Conservation (phyloP, 2,888 invertebrate genomes). For the Ochropleura plecta region DNA sequence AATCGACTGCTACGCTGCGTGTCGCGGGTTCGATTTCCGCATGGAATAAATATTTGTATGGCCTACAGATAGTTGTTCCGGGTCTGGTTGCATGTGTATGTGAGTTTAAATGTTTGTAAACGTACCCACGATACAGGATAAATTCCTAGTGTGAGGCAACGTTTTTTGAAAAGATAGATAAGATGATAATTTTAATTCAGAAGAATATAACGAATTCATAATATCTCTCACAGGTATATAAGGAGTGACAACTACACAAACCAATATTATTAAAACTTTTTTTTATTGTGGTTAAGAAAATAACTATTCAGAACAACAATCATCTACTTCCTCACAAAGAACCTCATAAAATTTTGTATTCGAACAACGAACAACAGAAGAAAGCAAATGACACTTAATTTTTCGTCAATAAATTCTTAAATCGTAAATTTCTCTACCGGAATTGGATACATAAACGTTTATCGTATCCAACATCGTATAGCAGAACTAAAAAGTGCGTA, state of each 20-base stretch:
- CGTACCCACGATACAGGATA: too few species aligned
- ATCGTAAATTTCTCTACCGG: slow-evolving; percentile 34
- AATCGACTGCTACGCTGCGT: too few species aligned
- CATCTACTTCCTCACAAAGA: slow-evolving; percentile 8
- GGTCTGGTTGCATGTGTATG: too few species aligned
- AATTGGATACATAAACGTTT: slow-evolving; percentile 52
- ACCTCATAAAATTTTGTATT: slow-evolving; percentile 36
- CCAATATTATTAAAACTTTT: not conserved
- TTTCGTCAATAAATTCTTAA: slow-evolving; percentile 31
- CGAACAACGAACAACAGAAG: slow-evolving; percentile 5
- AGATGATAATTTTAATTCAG: too few species aligned
- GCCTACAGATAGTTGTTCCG: too few species aligned
- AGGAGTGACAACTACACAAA: not conserved
- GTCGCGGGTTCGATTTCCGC: too few species aligned
- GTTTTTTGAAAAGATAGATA: too few species aligned
- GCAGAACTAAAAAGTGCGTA: slow-evolving; percentile 27
- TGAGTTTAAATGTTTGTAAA: too few species aligned
- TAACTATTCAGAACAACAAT: slow-evolving; percentile 9
- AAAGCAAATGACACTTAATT: slow-evolving; percentile 12
- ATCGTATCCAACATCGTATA: slow-evolving; percentile 18
- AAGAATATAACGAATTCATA: not conserved
- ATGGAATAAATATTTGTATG: too few species aligned
- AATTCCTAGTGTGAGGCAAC: too few species aligned
- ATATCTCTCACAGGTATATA: not conserved
- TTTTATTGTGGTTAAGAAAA: not conserved